A percentile compares a stretch with the other conserved stretches of the same genome.
phyloP scores from a whole-genome alignment of 2,797 vertebrate species.

The Somateria mollissima region DNA sequence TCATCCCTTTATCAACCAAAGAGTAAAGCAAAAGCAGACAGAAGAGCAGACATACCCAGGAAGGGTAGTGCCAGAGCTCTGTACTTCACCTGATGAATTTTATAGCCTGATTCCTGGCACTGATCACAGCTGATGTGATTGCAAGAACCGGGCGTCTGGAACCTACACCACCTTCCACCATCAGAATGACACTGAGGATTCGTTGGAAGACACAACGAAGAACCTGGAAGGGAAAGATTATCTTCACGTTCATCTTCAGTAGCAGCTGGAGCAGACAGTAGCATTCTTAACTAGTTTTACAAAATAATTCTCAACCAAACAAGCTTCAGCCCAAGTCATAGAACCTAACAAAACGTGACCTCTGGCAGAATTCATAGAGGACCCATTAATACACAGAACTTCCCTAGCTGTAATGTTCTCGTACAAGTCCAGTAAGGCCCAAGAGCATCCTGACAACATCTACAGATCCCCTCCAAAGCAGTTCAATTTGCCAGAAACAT shows the following conservation, averaged over 20 bases:
- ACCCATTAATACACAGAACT: neutral
- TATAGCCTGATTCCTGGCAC: slow-evolving; percentile 82
- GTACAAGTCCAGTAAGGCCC: neutral
- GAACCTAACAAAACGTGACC: neutral
- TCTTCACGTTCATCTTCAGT: neutral
- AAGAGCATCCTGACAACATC: neutral
- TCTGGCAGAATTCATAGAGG: neutral
- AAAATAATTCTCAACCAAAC: neutral
- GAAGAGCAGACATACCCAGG: neutral
- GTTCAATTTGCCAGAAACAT: neutral
- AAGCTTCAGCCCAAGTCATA: neutral
- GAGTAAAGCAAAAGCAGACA: neutral
- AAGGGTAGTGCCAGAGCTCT: slow-evolving; percentile 7
- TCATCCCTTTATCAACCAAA: slow-evolving; percentile 32
- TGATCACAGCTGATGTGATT: slow-evolving; percentile 73
- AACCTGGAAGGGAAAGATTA: slow-evolving; percentile 74
- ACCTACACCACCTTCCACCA: slow-evolving; percentile 80
- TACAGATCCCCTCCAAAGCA: neutral
- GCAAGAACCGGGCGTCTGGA: slow-evolving; percentile 67
- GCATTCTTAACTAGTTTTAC: neutral
- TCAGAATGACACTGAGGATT: slow-evolving; percentile 87
- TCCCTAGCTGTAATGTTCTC: neutral
- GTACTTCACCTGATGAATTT: slow-evolving; percentile 88
- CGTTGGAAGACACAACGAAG: slow-evolving; percentile 83
- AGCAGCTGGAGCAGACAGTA: neutral